phyloP scores from a whole-genome alignment of 2,888 invertebrate genomes.

The Pecten maximus region DNA sequence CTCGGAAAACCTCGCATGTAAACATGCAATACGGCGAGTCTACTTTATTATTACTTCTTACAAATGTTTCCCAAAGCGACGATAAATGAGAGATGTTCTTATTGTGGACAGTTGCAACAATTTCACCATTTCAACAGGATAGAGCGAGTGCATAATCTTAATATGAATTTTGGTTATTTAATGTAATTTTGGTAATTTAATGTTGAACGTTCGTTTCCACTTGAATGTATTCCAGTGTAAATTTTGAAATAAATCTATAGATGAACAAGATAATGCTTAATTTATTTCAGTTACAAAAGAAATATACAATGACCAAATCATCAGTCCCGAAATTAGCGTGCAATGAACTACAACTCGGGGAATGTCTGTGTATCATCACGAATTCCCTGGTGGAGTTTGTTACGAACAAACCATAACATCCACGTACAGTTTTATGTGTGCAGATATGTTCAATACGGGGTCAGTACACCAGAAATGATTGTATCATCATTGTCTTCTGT shows the following conservation, averaged over 20 bases:
- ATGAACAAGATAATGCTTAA: neutral
- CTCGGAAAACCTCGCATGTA: neutral
- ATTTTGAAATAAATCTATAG: neutral
- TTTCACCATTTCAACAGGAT: neutral
- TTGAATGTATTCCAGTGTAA: neutral
- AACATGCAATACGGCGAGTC: neutral
- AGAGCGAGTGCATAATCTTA: neutral
- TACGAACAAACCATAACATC: neutral
- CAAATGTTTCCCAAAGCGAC: neutral
- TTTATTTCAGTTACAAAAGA: neutral
- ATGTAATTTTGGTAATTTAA: neutral
- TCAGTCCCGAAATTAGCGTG: neutral
- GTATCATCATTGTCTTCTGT: neutral
- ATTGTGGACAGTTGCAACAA: neutral
- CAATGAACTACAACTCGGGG: neutral
- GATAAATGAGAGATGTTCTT: neutral
- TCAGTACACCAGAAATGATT: neutral
- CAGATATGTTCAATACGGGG: neutral
- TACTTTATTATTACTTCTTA: neutral
- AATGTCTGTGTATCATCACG: neutral
- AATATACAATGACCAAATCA: neutral
- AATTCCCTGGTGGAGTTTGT: neutral
- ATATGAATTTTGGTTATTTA: too few relatives aligned
- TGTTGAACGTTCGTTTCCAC: neutral
- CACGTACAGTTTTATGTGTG: neutral